phyloP scores from a whole-genome alignment of 2,888 invertebrate genomes.

The Diarsia mendica region DNA sequence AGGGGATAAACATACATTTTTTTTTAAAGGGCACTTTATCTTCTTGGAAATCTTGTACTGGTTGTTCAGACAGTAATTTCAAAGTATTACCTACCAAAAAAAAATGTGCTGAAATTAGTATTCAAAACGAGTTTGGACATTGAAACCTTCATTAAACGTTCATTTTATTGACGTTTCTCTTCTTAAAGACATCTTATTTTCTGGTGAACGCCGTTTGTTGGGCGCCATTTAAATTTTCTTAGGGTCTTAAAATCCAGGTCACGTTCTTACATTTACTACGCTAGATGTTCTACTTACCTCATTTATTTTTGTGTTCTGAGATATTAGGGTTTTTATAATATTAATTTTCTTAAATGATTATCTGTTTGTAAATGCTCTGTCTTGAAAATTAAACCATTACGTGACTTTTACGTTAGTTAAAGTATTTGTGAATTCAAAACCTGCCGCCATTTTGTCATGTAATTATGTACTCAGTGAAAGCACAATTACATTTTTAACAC shows the following conservation, averaged over 20 bases:
- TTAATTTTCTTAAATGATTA: neutral
- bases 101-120: conserved; percentile 26
- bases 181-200: conserved; percentile 28
- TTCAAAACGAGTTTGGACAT: conserved; percentile 16
- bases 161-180: conserved; percentile 5
- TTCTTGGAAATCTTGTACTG: neutral
- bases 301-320: conserved; percentile 30
- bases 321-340: conserved; percentile 21
- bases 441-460: no score
- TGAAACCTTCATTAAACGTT: conserved; percentile 39
- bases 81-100: conserved; percentile 3
- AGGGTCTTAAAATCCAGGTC: conserved; percentile 31
- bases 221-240: conserved; percentile 13
- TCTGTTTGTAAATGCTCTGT: neutral
- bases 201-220: neutral
- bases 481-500: neutral
- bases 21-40: neutral
- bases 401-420: neutral
- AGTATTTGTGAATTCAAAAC: neutral
- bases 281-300: conserved; percentile 10
- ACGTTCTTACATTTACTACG: conserved; percentile 34
- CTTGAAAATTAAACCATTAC: neutral
- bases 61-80: neutral
- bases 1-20: no score
- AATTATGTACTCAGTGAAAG: neutral